phyloP scores from a whole-genome alignment of 2,888 invertebrate species.

The Synanthedon myopaeformis region DNA sequence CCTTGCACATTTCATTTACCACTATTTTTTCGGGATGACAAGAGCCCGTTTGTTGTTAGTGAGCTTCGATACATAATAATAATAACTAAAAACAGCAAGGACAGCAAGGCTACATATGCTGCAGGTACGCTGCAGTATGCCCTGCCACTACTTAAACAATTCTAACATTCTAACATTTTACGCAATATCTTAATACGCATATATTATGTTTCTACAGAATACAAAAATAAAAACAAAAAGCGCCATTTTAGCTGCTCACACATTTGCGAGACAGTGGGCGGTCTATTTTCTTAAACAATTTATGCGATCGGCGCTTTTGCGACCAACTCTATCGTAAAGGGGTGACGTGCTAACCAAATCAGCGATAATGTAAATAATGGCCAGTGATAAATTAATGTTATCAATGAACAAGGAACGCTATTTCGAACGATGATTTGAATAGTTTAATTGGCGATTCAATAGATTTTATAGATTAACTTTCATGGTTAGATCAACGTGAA shows the following conservation, averaged over 20 bases:
- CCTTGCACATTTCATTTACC: too few relatives aligned
- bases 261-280: constrained; percentile 35
- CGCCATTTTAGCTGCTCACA: constrained; percentile 10
- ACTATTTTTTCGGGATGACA: too few relatives aligned
- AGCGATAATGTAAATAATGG: constrained; percentile 47
- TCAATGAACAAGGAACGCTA: constrained; percentile 30
- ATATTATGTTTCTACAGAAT: too few relatives aligned
- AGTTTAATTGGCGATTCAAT: constrained; percentile 35
- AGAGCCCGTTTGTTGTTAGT: too few relatives aligned
- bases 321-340: constrained; percentile 17
- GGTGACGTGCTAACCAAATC: constrained; percentile 47
- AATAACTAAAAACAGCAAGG: too few relatives aligned
- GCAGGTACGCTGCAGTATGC: too few relatives aligned
- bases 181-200: too few relatives aligned
- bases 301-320: constrained; percentile 52
- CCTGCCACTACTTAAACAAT: too few relatives aligned
- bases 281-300: constrained; percentile 55
- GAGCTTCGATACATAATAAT: too few relatives aligned
- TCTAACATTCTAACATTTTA: too few relatives aligned
- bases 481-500: too few relatives aligned
- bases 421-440: constrained; percentile 47
- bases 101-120: too few relatives aligned
- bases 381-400: constrained; percentile 37
- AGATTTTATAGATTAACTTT: neutral
- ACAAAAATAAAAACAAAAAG: neutral